A percentile compares a stretch with the other conserved stretches of the same genome.
These are phyloP conservation scores for Cryptus viduatorius DNA, from an alignment of 2,888 invertebrate species.

Conservation along the genomic window DNA sequence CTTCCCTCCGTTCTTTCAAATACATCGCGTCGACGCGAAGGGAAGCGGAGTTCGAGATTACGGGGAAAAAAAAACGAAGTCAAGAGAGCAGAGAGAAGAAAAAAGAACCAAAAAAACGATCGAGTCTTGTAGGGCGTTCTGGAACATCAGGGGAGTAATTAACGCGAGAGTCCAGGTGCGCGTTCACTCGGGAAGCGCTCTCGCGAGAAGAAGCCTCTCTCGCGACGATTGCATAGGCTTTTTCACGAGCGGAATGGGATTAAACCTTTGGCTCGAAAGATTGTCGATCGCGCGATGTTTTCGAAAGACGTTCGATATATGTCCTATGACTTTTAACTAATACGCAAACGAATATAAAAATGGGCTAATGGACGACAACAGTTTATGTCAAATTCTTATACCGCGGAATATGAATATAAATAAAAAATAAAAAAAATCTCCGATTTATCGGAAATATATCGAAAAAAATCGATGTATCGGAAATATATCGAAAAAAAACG, in stretches of 20 bases:
- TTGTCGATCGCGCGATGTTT: neutral
- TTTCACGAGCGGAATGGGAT: neutral
- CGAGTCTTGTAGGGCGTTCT: conserved; percentile 49
- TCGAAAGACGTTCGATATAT: neutral
- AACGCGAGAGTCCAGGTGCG: conserved; percentile 83
- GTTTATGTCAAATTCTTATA: too few species aligned
- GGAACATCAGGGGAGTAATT: conserved; percentile 83
- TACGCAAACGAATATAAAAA: too few species aligned
- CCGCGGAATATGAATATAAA: too few species aligned
- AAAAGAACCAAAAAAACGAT: conserved; percentile 16
- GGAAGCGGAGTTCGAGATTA: conserved; percentile 84
- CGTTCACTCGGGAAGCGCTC: neutral
- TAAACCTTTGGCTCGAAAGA: neutral
- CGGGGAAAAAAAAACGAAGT: conserved; percentile 82
- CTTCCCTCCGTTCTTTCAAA: conserved; percentile 30
- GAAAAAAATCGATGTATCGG: neutral
- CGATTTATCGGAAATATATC: neutral
- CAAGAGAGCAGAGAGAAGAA: conserved; percentile 53
- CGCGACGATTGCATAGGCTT: neutral
- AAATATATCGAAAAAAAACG: neutral
- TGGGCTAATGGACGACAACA: too few species aligned
- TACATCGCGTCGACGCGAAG: conserved; percentile 23
- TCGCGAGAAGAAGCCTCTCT: neutral
- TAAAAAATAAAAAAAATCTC: neutral
- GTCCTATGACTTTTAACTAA: neutral